Percentiles rank a stretch among this genome's conserved stretches.
phyloP scores from a whole-genome alignment of 1,140 invertebrate species.

The Potamilus streckersoni region DNA sequence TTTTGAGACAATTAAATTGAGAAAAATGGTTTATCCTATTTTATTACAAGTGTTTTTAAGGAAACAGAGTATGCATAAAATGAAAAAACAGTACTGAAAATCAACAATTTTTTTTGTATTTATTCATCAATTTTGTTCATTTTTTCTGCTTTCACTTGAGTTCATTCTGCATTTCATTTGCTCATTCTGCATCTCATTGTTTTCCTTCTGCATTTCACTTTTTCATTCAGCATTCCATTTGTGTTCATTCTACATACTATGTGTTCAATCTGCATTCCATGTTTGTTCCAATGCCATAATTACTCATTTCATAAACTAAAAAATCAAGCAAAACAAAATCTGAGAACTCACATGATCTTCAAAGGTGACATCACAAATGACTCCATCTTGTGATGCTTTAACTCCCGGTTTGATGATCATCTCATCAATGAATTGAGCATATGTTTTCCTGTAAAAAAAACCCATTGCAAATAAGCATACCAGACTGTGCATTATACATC shows the following conservation, averaged over 20 bases:
- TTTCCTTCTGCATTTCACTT: no score
- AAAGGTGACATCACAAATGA: slow-evolving; percentile 64
- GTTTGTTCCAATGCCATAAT: no score
- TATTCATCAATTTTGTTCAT: no score
- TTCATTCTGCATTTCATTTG: background rate
- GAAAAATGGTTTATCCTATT: background rate
- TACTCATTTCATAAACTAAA: background rate
- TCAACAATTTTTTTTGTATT: no score
- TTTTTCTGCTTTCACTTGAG: background rate
- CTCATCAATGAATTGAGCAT: slow-evolving; percentile 82
- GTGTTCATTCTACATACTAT: no score
- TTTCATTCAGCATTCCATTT: no score
- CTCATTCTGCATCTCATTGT: no score
- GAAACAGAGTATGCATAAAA: background rate
- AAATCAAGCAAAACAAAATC: background rate
- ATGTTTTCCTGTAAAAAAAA: slow-evolving; percentile 44
- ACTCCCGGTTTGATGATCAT: slow-evolving; percentile 63
- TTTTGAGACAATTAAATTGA: background rate
- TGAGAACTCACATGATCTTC: slow-evolving; percentile 63
- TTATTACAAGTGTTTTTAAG: background rate
- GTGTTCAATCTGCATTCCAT: no score
- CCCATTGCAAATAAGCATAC: no score
- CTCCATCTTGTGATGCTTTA: slow-evolving; percentile 68
- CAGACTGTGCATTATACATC: no score
- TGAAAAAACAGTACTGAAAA: background rate